Evolutionary conservation across 2,797 vertebrate genomes (phyloP).

Genomic region (Sebastes wilsoni): DNA sequence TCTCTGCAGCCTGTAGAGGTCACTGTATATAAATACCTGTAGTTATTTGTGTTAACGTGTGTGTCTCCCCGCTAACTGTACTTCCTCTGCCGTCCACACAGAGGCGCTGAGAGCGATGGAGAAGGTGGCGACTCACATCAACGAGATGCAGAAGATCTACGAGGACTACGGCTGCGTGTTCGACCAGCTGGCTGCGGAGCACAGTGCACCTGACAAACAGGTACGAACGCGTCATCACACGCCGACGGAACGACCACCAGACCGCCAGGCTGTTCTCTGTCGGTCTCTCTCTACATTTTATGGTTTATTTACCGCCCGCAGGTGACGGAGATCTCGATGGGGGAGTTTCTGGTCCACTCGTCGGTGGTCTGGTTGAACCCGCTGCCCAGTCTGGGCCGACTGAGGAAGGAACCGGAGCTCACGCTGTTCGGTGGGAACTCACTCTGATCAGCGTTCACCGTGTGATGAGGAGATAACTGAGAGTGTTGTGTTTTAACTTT

Average conservation of each 20-base stretch:
- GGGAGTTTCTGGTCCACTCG: constrained; percentile 92
- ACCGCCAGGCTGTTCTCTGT: neutral
- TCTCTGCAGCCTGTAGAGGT: too few species aligned
- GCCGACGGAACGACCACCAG: neutral
- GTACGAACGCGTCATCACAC: constrained; percentile 40
- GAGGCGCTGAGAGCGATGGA: constrained; percentile 96
- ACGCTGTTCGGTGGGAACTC: constrained; percentile 88
- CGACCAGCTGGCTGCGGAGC: constrained; percentile 92
- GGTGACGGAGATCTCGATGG: constrained; percentile 96
- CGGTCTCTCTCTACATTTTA: neutral
- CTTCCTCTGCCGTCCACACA: constrained; percentile 53
- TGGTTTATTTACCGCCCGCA: constrained; percentile 27
- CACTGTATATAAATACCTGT: too few species aligned
- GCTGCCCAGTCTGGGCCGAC: constrained; percentile 86
- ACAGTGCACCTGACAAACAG: constrained; percentile 88
- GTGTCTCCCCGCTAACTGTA: neutral
- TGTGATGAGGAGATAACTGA: neutral
- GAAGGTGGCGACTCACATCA: constrained; percentile 95
- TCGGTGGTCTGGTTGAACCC: constrained; percentile 92
- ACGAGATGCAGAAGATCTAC: constrained; percentile 98
- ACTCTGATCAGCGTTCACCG: neutral
- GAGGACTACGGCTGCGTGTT: constrained; percentile 95
- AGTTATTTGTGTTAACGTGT: accelerated
- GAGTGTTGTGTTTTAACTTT: neutral
- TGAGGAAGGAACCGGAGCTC: constrained; percentile 91